Evolutionary conservation across 2,113 vertebrate species (phyloP), one percentile per base, ranked within the genome.

Genomic region (Corythaixoides concolor): DNA sequence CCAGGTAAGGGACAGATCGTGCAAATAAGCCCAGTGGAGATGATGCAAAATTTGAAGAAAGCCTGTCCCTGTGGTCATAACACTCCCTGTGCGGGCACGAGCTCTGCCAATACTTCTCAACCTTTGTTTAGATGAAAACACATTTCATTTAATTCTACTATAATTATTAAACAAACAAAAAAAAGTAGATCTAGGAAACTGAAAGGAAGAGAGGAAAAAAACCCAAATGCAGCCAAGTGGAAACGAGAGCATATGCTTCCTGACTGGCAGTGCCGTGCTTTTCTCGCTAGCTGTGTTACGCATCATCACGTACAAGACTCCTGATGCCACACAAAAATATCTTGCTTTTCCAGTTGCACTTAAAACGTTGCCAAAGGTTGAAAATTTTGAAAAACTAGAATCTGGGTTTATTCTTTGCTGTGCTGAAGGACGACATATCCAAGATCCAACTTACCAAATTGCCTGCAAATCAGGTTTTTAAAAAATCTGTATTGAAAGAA

Each of bases 361-460:
- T 45, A 53, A 9, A 86, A 20, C 32, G 80, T 80, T 43, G 35
- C 53, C 58, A 83, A 58, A 89, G 27, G 47, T 11, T 35, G 59
- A 84, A 47, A 49, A 11, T n/a, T 55, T 56, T 69, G 33, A 43
- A 70, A 76, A n/a, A 59, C 41, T 30, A 27, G 41, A 89, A 49
- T 23, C 30, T 2, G 4, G 13, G 39, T 90, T 74, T 80, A 45
- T 28, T 80, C 41, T 39, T 86, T 1, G 1, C 11, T 52, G 75
- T 0, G 0, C 27, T 66, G 5, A 74, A 74, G n/a, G 47, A 32
- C 3, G 68, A 11, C 2, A 0, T 9, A 62, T 10, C 30, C 43
- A 43, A 87, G 80, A 63, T 45, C n/a, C 10, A 85, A 11, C 11
- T 35, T 37, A 11, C 8, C 39, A 78, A 6, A 72, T 0, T 27